phyloP scores from a whole-genome alignment of 2,888 invertebrate genomes.

The Vesta saturnalis region DNA sequence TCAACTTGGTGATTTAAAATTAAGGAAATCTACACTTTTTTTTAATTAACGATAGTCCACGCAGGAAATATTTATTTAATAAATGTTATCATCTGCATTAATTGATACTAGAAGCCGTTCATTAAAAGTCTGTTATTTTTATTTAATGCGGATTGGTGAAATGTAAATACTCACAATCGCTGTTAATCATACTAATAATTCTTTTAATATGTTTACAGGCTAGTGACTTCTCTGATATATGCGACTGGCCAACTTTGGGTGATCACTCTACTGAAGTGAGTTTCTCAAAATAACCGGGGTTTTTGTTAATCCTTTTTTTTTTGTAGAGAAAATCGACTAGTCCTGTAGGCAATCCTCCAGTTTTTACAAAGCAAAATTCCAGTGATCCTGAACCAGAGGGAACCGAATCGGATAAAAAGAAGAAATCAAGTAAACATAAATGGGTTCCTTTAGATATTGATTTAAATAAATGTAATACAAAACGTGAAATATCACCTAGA shows the following conservation, averaged over 20 bases:
- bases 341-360: slow-evolving; percentile 52
- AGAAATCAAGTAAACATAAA: slow-evolving; percentile 73
- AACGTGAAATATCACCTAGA: slow-evolving; percentile 69
- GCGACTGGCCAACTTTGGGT: slow-evolving; percentile 92
- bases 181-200: background rate
- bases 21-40: too few relatives aligned
- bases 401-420: slow-evolving; percentile 61
- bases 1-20: too few relatives aligned
- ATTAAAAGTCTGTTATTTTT: too few relatives aligned
- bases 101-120: too few relatives aligned
- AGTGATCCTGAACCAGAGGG: slow-evolving; percentile 62
- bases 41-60: too few relatives aligned
- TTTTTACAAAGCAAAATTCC: slow-evolving; percentile 54
- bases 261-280: slow-evolving; percentile 67
- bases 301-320: background rate
- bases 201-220: slow-evolving; percentile 73
- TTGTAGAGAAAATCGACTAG: slow-evolving; percentile 58
- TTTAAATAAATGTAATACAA: slow-evolving; percentile 72
- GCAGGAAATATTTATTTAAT: too few relatives aligned
- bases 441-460: slow-evolving; percentile 94
- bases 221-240: slow-evolving; percentile 87
- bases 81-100: too few relatives aligned
- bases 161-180: slow-evolving; percentile 9
- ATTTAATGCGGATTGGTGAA: background rate
- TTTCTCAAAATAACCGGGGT: background rate